A percentile compares a stretch with the other conserved stretches of the same genome.
Evolutionary conservation across 2,113 vertebrate species (phyloP).

Genomic region (Egretta garzetta): DNA sequence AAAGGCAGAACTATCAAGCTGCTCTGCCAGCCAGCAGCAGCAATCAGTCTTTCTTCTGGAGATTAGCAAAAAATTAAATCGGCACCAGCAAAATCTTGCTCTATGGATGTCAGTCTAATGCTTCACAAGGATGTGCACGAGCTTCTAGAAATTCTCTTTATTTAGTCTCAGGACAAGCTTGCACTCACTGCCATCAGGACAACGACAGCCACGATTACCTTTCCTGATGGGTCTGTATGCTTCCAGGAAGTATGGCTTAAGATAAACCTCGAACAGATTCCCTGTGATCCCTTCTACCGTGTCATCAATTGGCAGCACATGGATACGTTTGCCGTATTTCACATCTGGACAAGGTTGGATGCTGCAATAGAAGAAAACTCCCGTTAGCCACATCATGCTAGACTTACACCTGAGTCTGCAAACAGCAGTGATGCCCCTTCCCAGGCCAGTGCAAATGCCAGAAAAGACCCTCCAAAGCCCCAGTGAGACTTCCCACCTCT

Average conservation of each 20-base stretch:
- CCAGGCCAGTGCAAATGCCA: background rate
- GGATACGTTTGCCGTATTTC: constrained; percentile 97
- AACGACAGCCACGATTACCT: constrained; percentile 73
- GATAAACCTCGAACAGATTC: constrained; percentile 98
- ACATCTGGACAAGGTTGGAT: constrained; percentile 99
- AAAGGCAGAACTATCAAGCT: background rate
- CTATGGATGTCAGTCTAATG: background rate
- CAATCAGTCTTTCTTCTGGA: background rate
- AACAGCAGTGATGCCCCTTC: background rate
- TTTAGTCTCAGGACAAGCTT: background rate
- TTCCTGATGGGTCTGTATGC: constrained; percentile 99
- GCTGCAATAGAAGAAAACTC: constrained; percentile 77
- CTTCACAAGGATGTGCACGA: background rate
- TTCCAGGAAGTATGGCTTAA: constrained; percentile 98
- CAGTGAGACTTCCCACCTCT: background rate
- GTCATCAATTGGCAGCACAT: constrained; percentile 97
- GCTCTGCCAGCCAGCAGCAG: background rate
- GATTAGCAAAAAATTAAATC: background rate
- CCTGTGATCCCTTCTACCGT: constrained; percentile 98
- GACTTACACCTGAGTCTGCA: background rate
- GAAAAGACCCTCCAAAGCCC: background rate
- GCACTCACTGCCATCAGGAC: background rate
- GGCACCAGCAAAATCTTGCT: background rate
- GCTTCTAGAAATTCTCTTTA: background rate
- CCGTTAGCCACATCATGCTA: background rate